Evolutionary conservation across 2,888 invertebrate genomes (phyloP), one percentile per base, ranked within the genome.

Genomic region (Oxytorus armatus): DNA sequence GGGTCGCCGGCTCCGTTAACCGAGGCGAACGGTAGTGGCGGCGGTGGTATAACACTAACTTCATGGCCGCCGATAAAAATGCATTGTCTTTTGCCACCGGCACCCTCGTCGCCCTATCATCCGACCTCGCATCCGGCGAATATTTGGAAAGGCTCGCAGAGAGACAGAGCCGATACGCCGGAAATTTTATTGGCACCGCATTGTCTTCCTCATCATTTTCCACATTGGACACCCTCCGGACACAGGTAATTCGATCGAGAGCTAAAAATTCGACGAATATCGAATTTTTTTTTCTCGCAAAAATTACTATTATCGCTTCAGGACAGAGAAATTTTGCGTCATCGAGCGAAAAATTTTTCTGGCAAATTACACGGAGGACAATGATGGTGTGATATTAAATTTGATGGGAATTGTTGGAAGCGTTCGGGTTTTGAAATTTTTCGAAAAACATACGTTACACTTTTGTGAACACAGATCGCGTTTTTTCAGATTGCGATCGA

Each of bases 181-280:
- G 97, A 97, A 92, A 95, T 97, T 42, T 92, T 97, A 36, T 92
- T 97, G 23, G 95, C 96, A 0, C 97, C 97, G 14, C 95, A 96
- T 53, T 91, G 91, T 61, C 86, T 92, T 78, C 82, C 84, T 47
- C 87, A 89, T 83, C 89, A 89, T 86, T 91, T 88, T 83, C 83
- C 88, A n/a, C 89, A 90, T 69, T 92, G 92, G 91, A 86, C 86
- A 18, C 87, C 90, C 1, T 84, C 89, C 3, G 86, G 86, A 84
- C 90, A 90, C 57, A 88, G 90, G 91, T 91, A 82, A 82, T 25
- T 72, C 29, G 10, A 51, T 70, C 21, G 5, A 8, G 8, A 36
- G 8, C 4, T 36, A 2, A 5, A 29, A 36, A 36, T 36, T 36
- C n/a, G 14, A 44, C 36, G 18, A 49, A 29, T 36, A 1, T 36